These are phyloP conservation scores for Hepsetus odoe DNA, from an alignment of 2,113 vertebrate species.

Conservation along the genomic window DNA sequence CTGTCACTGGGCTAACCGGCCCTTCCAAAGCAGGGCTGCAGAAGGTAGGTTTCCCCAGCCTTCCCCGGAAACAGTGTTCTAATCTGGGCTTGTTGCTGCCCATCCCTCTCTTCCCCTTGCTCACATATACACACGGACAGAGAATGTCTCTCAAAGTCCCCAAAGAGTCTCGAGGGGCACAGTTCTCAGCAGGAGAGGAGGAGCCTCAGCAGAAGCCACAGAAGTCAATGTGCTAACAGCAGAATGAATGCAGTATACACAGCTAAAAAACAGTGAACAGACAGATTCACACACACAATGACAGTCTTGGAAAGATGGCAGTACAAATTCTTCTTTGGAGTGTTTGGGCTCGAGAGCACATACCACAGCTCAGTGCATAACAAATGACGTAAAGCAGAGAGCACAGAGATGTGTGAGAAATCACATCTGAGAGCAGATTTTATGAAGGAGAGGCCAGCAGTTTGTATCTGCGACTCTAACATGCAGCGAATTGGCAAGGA, in stretches of 20 bases:
- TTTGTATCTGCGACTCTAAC: background rate
- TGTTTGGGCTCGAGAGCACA: constrained; percentile 43
- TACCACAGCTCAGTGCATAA: constrained; percentile 42
- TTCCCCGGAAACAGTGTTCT: constrained; percentile 53
- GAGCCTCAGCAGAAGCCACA: background rate
- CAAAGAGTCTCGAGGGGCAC: constrained; percentile 4
- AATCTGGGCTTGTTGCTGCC: constrained; percentile 54
- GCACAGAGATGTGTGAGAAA: constrained; percentile 20
- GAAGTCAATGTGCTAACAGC: background rate
- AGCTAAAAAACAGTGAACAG: constrained; percentile 32
- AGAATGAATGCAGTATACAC: constrained; percentile 28
- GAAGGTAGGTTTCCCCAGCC: constrained; percentile 34
- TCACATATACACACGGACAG: background rate
- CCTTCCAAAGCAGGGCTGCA: constrained; percentile 17
- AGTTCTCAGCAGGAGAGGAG: constrained; percentile 19
- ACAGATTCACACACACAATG: background rate
- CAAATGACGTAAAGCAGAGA: constrained; percentile 38
- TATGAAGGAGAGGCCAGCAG: background rate
- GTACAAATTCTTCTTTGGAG: constrained; percentile 36
- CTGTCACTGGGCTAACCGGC: constrained; percentile 21
- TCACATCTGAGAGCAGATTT: constrained; percentile 15
- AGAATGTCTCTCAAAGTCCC: constrained; percentile 5
- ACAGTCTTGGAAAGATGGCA: background rate
- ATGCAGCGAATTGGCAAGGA: background rate
- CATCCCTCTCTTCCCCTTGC: background rate